Evolutionary conservation across 23 tunicate species (phyloP), one percentile per base, ranked within the genome.

Genomic region (Clavelina lepadiformis): DNA sequence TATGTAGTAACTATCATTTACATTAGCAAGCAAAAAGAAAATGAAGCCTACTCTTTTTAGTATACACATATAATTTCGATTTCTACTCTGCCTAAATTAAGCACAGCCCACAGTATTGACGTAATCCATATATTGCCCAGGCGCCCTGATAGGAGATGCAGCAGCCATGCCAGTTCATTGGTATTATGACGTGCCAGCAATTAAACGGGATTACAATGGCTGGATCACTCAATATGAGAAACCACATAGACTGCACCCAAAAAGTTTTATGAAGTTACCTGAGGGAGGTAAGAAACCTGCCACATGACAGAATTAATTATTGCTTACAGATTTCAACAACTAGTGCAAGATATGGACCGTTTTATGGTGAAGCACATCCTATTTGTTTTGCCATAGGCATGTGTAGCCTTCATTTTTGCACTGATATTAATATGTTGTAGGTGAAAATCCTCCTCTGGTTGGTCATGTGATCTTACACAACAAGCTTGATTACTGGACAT

Each of bases 101-200:
- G n/a, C n/a, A n/a, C n/a, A n/a, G n/a, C n/a, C n/a, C n/a, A n/a
- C n/a, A n/a, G n/a, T n/a, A n/a, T n/a, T n/a, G n/a, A n/a, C n/a
- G n/a, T n/a, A n/a, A n/a, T n/a, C n/a, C n/a, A n/a, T 13, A 44
- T 18, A 44, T 13, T 44, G 13, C 18, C 60, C 23, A 69, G 79
- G 79, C 8, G 20, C 60, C 38, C 60, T 73, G 26, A 29, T 61
- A 3, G 79, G 45, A 5, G 79, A 73, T 26, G 68, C 79, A 25
- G 57, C 60, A 15, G 38, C 79, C 5, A 73, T 73, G 79, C 79
- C 79, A 8, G 79, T 73, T 37, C 79, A 73, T 44, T 73, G 79
- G 79, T 73, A 73, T 45, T 73, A 73, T 2, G 56, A 60, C 28
- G 69, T 31, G 8, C 21, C 69, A 26, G 26, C 31, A 20, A 73